Evolutionary conservation across 2,888 invertebrate species (phyloP), one percentile per base, ranked within the genome.

Genomic region (Cantharis flavilabris): DNA sequence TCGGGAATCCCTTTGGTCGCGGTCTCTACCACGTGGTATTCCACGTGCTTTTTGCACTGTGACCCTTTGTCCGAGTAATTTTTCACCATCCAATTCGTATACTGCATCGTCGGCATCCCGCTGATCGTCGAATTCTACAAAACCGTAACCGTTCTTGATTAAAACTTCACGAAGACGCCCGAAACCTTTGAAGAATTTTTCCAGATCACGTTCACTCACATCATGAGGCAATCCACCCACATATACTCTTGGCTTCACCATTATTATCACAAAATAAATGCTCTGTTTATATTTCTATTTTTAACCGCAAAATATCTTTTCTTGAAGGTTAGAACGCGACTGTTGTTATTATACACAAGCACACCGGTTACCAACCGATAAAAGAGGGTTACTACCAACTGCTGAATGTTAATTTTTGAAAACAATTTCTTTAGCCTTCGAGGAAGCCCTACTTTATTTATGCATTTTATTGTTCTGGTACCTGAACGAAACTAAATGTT

Each of bases 101-200:
- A 98, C 98, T 4, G 99, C 99, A 90, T 99, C 99, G 89, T 99
- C 98, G 71, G 98, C 98, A 91, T 98, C 98, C 88, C 98, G 92
- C 86, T 97, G 94, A 88, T 98, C 98, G 88, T 98, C 98, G 90
- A 98, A 98, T 91, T 98, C 98, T 96, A 97, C 86, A 82, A 84
- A 75, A n/a, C 49, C 49, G 13, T 49, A 49, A 49, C 49, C 49
- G 9, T 49, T 49, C 7, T 49, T 49, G 49, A 49, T 49, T 49
- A 49, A n/a, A n/a, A 49, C 49, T 49, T 49, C 49, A 49, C 49
- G 49, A n/a, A 49, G 49, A 49, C 49, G 49, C n/a, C 49, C 49
- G 49, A 49, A 49, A n/a, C 49, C 49, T 49, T 49, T 49, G 10
- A 49, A 49, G 9, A 49, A 49, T n/a, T 49, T 49, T 49, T 49